Conservation (phyloP, 2,797 vertebrate species). For the Xerus rutilus region DNA sequence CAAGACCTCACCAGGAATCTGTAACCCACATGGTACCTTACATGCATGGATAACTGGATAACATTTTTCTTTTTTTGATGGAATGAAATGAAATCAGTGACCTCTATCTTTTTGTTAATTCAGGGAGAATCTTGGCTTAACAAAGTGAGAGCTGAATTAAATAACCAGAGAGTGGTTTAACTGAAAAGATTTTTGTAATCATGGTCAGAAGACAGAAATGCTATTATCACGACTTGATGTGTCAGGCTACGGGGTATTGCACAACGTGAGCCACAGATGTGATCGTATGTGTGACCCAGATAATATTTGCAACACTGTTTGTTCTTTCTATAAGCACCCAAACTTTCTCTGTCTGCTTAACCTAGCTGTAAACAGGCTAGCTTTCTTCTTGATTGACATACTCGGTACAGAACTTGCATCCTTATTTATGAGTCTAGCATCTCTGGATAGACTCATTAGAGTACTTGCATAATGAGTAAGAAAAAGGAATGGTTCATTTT, state of each 20-base stretch:
- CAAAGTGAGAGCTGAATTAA: neutral
- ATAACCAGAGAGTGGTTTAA: slow-evolving; percentile 55
- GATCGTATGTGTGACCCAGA: neutral
- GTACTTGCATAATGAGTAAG: neutral
- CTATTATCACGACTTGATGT: slow-evolving; percentile 29
- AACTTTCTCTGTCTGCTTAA: neutral
- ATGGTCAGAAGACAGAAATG: neutral
- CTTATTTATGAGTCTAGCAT: fast-evolving
- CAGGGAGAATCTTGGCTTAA: slow-evolving; percentile 23
- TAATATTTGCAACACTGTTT: neutral
- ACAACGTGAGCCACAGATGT: neutral
- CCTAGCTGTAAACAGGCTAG: neutral
- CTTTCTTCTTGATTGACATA: neutral
- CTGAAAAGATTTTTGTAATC: slow-evolving; percentile 71
- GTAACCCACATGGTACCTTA: neutral
- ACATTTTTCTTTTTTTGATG: neutral
- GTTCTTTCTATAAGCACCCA: neutral
- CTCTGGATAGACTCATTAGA: neutral
- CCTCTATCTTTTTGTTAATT: neutral
- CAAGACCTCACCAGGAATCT: neutral
- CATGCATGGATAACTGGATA: too few species aligned
- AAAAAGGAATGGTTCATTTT: neutral
- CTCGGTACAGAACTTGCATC: neutral
- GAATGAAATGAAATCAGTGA: neutral
- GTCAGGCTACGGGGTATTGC: fast-evolving